Evolutionary conservation across 1,140 invertebrate genomes (phyloP).

Genomic region (Diprion similis): DNA sequence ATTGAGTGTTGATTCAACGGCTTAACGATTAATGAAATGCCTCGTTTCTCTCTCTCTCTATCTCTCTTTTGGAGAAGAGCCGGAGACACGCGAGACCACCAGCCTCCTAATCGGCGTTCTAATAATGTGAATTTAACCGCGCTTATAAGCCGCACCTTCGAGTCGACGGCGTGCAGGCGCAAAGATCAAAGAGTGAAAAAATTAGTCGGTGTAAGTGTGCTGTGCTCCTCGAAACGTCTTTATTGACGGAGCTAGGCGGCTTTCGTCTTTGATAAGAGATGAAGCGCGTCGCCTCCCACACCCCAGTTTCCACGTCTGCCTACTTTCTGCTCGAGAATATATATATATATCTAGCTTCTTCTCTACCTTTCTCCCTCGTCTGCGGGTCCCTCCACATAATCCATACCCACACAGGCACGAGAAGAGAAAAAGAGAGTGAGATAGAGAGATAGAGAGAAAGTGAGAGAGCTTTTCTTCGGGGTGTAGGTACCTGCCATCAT

Average conservation of each 20-base stretch:
- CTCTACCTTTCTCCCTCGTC: background rate
- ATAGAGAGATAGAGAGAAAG: background rate
- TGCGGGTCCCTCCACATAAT: background rate
- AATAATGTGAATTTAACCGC: too few species aligned
- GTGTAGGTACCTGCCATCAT: background rate
- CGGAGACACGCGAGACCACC: too few species aligned
- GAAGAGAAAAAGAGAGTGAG: background rate
- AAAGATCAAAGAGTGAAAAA: constrained; percentile 14
- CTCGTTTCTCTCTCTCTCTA: too few species aligned
- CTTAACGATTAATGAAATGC: too few species aligned
- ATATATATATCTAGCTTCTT: background rate
- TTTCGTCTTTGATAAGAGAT: background rate
- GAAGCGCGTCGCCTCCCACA: background rate
- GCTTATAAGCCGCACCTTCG: too few species aligned
- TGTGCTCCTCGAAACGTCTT: constrained; percentile 4
- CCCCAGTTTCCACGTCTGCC: constrained; percentile 1
- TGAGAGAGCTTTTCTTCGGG: background rate
- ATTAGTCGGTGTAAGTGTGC: constrained; percentile 17
- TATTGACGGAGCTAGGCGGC: background rate
- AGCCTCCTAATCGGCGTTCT: too few species aligned
- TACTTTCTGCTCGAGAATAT: background rate
- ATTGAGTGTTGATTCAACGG: too few species aligned
- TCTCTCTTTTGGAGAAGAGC: too few species aligned
- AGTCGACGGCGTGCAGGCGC: background rate
- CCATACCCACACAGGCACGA: background rate